Percentiles rank a stretch among this genome's conserved stretches.
Evolutionary conservation across 2,888 invertebrate species (phyloP).

Genomic region (Lasioglossum villosulum): DNA sequence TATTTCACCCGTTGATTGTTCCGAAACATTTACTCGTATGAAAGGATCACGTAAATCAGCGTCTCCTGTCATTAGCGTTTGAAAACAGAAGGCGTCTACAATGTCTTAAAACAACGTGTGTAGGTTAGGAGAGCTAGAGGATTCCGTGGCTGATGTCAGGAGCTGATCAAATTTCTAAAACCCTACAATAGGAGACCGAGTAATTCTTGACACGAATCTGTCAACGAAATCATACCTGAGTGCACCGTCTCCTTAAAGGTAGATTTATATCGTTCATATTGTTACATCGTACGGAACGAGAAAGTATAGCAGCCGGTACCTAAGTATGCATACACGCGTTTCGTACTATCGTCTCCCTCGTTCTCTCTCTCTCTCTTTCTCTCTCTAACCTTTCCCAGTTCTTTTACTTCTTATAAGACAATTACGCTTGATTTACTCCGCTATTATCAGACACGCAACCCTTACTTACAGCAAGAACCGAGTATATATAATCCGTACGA

Average conservation of each 20-base stretch:
- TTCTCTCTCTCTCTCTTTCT: not conserved
- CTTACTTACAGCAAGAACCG: slow-evolving; percentile 37
- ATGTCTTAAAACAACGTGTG: not conserved
- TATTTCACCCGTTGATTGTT: too few relatives aligned
- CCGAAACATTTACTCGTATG: too few relatives aligned
- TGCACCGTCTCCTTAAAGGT: not conserved
- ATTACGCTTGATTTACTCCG: slow-evolving; percentile 36
- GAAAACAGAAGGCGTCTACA: too few relatives aligned
- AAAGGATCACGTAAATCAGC: not conserved
- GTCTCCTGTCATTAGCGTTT: too few relatives aligned
- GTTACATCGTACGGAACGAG: not conserved
- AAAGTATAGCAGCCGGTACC: slow-evolving; percentile 3
- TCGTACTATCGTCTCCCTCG: slow-evolving; percentile 9
- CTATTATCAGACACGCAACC: slow-evolving; percentile 41
- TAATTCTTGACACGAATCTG: not conserved
- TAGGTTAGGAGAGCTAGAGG: not conserved
- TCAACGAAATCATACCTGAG: not conserved
- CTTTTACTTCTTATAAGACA: slow-evolving; percentile 44
- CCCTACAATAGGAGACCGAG: not conserved
- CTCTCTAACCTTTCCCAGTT: not conserved
- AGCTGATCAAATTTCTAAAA: not conserved
- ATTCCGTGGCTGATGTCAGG: not conserved
- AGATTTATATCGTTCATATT: not conserved
- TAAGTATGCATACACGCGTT: slow-evolving; percentile 16
- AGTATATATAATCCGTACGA: slow-evolving; percentile 43